Percentiles rank a stretch among this genome's conserved stretches.
phyloP scores from a whole-genome alignment of 92 coral and sea anemone species.

The Bergia sp. region DNA sequence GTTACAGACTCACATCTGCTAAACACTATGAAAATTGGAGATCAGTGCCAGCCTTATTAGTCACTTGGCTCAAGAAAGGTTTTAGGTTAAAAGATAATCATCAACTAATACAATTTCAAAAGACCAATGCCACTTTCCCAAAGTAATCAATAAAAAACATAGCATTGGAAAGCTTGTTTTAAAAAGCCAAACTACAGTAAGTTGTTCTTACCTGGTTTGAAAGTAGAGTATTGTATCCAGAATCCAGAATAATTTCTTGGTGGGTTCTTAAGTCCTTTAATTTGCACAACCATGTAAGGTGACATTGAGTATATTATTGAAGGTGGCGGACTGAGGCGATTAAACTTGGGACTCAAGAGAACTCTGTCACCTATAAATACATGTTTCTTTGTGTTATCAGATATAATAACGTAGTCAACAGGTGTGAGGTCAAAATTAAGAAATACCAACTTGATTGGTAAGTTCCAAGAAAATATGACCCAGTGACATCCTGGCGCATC shows the following conservation, averaged over 20 bases:
- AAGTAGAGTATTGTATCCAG: conserved; percentile 8
- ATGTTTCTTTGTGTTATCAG: background rate
- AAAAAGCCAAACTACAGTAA: background rate
- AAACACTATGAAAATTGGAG: too few relatives aligned
- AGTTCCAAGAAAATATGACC: background rate
- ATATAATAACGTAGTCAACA: background rate
- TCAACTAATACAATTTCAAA: too few relatives aligned
- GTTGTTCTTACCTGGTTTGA: conserved; percentile 23
- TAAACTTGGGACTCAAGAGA: conserved; percentile 11
- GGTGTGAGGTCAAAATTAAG: conserved; percentile 21
- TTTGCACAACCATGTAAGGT: background rate
- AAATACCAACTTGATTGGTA: conserved; percentile 9
- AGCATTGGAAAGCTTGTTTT: too few relatives aligned
- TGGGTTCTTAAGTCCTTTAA: background rate
- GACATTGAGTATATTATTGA: conserved; percentile 35
- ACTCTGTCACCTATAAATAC: background rate
- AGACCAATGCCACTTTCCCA: too few relatives aligned
- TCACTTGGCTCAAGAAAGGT: too few relatives aligned
- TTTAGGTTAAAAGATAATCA: too few relatives aligned
- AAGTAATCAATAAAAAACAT: background rate
- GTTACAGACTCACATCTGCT: background rate
- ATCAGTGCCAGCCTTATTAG: too few relatives aligned
- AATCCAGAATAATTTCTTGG: conserved; percentile 33
- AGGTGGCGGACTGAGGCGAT: conserved; percentile 16
- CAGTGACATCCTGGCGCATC: background rate